Evolutionary conservation across 2,797 vertebrate species (phyloP).

Genomic region (Ctenopoma kingsleyae): DNA sequence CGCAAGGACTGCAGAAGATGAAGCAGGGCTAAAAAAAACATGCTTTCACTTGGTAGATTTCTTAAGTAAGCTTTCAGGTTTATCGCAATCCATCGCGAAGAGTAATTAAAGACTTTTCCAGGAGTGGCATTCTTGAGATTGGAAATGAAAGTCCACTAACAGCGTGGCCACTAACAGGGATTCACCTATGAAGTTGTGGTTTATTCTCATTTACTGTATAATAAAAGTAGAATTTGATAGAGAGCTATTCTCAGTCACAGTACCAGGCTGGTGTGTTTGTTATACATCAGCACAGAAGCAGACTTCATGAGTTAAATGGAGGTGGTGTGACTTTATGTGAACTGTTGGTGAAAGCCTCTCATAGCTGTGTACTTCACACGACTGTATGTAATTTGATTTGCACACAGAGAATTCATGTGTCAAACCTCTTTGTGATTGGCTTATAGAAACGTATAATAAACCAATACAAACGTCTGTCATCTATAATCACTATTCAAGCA

Average conservation of each 20-base stretch:
- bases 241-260: conserved; percentile 49
- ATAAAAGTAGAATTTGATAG: conserved; percentile 23
- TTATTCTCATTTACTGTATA: conserved; percentile 56
- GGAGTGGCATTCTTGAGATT: conserved; percentile 76
- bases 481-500: conserved; percentile 12
- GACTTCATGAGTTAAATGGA: conserved; percentile 18
- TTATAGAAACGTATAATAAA: conserved; percentile 34
- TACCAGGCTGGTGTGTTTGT: conserved; percentile 44
- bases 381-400: conserved; percentile 56
- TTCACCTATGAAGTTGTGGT: conserved; percentile 59
- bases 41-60: conserved; percentile 80
- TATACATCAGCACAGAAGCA: conserved; percentile 33
- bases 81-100: conserved; percentile 83
- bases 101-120: conserved; percentile 82
- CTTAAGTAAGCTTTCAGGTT: conserved; percentile 80
- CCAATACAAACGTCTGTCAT: conserved; percentile 34
- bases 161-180: conserved; percentile 57
- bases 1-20: conserved; percentile 74
- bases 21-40: conserved; percentile 51
- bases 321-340: conserved; percentile 45
- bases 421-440: conserved; percentile 26
- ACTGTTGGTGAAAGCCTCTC: conserved; percentile 34
- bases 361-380: conserved; percentile 11
- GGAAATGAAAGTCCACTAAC: conserved; percentile 72
- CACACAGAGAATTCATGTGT: conserved; percentile 20